These are phyloP conservation scores for Tonatia bakeri DNA, from an alignment of 2,113 vertebrate genomes.

Conservation along the genomic window DNA sequence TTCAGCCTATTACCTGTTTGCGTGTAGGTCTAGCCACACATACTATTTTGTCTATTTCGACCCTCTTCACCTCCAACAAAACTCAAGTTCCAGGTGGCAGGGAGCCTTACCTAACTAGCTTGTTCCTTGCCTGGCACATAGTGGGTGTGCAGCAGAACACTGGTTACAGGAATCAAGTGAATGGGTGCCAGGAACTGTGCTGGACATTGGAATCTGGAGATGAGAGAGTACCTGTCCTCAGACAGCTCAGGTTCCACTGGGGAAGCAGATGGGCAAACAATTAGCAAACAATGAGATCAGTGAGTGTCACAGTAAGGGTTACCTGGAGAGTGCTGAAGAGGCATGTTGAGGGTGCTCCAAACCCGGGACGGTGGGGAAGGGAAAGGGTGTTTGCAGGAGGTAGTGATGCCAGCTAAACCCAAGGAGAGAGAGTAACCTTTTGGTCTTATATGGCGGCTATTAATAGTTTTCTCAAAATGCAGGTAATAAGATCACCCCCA, in stretches of 20 bases:
- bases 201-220: neutral
- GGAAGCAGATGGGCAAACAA: neutral
- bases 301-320: neutral
- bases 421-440: neutral
- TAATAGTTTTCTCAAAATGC: neutral
- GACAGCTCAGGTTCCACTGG: neutral
- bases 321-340: neutral
- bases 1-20: neutral
- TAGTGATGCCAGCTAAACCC: neutral
- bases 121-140: neutral
- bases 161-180: neutral
- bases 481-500: neutral
- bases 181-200: neutral
- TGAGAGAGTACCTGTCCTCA: neutral
- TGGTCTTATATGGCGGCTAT: neutral
- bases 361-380: neutral
- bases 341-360: neutral
- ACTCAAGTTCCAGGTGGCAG: constrained; percentile 23
- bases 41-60: neutral
- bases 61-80: neutral
- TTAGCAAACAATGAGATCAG: neutral
- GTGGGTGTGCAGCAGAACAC: neutral
- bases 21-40: neutral
- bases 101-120: neutral
- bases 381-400: neutral